These are phyloP conservation scores for Rhinolophus sinicus DNA, from an alignment of 2,113 vertebrate genomes.

Conservation along the genomic window DNA sequence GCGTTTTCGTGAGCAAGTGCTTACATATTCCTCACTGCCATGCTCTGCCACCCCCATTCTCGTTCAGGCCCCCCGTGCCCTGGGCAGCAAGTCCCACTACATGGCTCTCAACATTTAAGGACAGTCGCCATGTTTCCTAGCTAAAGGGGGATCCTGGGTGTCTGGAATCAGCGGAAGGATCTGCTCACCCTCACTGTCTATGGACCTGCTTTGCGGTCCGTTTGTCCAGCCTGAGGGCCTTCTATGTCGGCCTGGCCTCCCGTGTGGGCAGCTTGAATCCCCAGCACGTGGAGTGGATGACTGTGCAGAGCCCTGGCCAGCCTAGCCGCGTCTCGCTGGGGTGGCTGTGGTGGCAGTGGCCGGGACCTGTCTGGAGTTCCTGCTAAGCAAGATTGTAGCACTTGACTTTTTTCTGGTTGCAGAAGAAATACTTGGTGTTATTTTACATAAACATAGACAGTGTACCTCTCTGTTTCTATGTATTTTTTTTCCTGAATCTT, in stretches of 20 bases:
- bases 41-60: background rate
- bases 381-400: background rate
- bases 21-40: rapidly evolving
- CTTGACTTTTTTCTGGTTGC: background rate
- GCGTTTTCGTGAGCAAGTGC: background rate
- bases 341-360: background rate
- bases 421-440: background rate
- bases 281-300: rapidly evolving
- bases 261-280: rapidly evolving
- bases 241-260: rapidly evolving
- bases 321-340: background rate
- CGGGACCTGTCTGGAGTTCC: background rate
- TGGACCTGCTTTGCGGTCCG: background rate
- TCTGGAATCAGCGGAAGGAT: rapidly evolving
- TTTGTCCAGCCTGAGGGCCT: background rate
- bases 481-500: background rate
- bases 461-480: background rate
- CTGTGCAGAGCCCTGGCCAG: background rate
- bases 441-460: background rate
- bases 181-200: rapidly evolving
- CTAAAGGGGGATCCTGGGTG: background rate
- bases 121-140: rapidly evolving
- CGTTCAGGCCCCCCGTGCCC: background rate
- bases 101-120: background rate
- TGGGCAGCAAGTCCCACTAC: rapidly evolving